Evolutionary conservation across 1,140 invertebrate species (phyloP), one percentile per base, ranked within the genome.

Genomic region (Zophobas morio): DNA sequence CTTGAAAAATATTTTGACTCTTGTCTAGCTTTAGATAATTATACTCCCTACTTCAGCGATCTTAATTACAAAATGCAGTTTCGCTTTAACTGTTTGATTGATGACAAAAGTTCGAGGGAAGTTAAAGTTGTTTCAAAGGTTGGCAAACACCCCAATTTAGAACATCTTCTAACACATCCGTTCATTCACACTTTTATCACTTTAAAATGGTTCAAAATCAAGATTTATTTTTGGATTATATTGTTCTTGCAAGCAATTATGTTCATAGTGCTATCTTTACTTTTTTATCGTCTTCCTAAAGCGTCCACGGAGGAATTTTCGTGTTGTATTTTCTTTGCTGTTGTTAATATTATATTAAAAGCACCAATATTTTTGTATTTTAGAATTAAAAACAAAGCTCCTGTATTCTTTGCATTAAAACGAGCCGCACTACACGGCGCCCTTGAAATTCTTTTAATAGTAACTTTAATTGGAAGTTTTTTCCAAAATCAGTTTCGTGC

Each of bases 21-120:
- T 8, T 66, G 60, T 8, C 5, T 66, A 42, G 60, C 39, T 66
- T 42, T 66, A 34, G 60, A 66, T n/a, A 66, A 66, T 33, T 66
- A 66, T 32, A 20, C 37, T 2, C 39, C 37, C 2, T 32, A 66
- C 39, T 66, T 66, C 33, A 40, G 37, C 32, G 20, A 66, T n/a
- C 3, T 32, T 5, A 39, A 66, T 42, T 66, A 66, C 39, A 66
- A 66, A 40, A 66, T 66, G 39, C 20, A 32, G 8, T 32, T 66
- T 40, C 60, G 60, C 34, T 66, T 66, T 32, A 66, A 40, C 0
- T 42, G 37, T 66, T 42, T 66, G 20, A 42, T 42, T 33, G 20
- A 66, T 1, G 32, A n/a, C 34, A 1, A 2, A 32, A 6, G 42
- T 6, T 66, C 42, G 3, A 66, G 33, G 33, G 60, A 66, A 33